Evolutionary conservation across 92 coral and sea anemone genomes (phyloP), one percentile per base, ranked within the genome.

Genomic region (Porites evermanni): DNA sequence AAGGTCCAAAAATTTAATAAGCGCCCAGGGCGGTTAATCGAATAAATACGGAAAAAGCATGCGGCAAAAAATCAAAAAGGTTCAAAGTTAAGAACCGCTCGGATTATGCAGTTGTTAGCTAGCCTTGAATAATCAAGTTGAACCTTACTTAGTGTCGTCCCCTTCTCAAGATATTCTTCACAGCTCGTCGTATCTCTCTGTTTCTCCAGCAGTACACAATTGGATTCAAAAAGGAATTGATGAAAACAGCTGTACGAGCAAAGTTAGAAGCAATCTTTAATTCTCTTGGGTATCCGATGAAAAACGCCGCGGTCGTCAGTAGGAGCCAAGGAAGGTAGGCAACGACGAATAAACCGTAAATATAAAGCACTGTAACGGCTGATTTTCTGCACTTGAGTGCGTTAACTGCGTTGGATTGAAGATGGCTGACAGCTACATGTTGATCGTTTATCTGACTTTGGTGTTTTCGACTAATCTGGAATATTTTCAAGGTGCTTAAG

Each of bases 311-410:
- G 19, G 47, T 16, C 88, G 75, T 84, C 14, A 74, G 63, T 44
- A 21, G n/a, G 4, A 63, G 19, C 17, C 58, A 84, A 12, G 88
- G 88, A 10, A 84, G 11, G 20, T 84, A 84, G 21, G 71, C 75
- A 71, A 61, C 50, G 18, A 74, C 13, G 50, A 74, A 75, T 26
- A 84, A 53, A 6, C 64, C 38, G 7, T 61, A 56, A 1, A 84
- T 74, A 56, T 84, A 84, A 44, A 84, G 32, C 70, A 75, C 68
- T 7, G 88, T 84, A 14, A 61, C 82, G 13, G 75, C 82, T 52
- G 82, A 47, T 58, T 65, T 65, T 65, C 70, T 18, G 11, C 70
- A 65, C 70, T 65, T 65, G 9, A 65, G 70, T 65, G 1, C 60
- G 60, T 54, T 54, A 10, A 54, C 60, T 13, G 14, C 7, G 12